Conservation (phyloP, 2,888 invertebrate genomes). For the Nineta flava region DNA sequence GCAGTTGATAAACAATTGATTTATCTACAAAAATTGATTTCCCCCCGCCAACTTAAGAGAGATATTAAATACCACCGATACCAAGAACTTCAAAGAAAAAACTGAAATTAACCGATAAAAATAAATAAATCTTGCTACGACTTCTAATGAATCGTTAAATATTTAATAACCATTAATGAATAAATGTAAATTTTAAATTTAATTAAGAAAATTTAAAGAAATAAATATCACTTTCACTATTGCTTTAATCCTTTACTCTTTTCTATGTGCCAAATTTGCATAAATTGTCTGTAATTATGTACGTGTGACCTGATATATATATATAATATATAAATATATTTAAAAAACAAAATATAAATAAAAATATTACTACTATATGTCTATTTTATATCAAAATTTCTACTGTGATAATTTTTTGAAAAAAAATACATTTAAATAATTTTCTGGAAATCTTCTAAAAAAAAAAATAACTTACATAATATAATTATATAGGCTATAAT, state of each 20-base stretch:
- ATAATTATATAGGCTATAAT: too few relatives aligned
- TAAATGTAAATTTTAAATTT: too few relatives aligned
- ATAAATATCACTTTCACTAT: neutral
- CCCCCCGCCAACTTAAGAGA: too few relatives aligned
- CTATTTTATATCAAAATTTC: constrained; percentile 8
- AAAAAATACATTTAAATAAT: neutral
- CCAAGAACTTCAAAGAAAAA: too few relatives aligned
- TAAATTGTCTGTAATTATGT: constrained; percentile 3
- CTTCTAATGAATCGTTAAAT: too few relatives aligned
- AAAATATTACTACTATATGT: constrained; percentile 1
- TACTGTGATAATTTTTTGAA: constrained; percentile 14
- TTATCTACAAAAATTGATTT: too few relatives aligned
- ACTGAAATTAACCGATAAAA: too few relatives aligned
- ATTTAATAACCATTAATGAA: too few relatives aligned
- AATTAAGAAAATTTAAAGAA: neutral
- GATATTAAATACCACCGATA: too few relatives aligned
- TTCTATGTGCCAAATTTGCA: constrained; percentile 6
- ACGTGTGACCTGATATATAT: constrained; percentile 7
- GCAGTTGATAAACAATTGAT: too few relatives aligned
- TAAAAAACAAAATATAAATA: neutral
- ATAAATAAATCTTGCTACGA: too few relatives aligned
- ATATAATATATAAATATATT: constrained; percentile 2
- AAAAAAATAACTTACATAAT: neutral
- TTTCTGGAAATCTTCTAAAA: neutral
- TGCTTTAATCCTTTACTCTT: neutral